Percentiles rank a stretch among this genome's conserved stretches.
These are phyloP conservation scores for Cataglyphis cursor DNA, from an alignment of 2,888 invertebrate genomes.

Conservation along the genomic window DNA sequence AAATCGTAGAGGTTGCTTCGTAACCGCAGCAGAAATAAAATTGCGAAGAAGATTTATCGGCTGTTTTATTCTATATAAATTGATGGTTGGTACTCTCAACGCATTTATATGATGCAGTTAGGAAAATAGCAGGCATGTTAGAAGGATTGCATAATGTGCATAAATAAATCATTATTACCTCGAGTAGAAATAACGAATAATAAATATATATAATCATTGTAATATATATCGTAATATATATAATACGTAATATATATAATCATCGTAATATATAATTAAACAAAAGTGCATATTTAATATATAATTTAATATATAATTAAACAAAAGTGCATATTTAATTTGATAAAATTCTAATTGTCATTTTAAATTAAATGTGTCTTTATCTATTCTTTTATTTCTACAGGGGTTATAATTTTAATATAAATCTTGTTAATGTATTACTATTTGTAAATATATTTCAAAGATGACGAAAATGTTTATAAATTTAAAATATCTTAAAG, in stretches of 20 bases:
- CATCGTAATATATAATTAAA: too few species aligned
- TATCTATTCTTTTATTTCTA: background rate
- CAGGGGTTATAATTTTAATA: background rate
- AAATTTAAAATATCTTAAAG: background rate
- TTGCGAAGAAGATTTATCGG: conserved; percentile 66
- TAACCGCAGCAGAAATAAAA: conserved; percentile 62
- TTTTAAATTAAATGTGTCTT: background rate
- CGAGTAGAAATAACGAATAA: background rate
- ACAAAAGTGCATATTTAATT: background rate
- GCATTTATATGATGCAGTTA: conserved; percentile 56
- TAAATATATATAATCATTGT: background rate
- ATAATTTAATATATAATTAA: too few species aligned
- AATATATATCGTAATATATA: background rate
- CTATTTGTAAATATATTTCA: background rate
- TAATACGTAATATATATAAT: too few species aligned
- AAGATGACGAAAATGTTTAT: background rate
- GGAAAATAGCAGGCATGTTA: conserved; percentile 51
- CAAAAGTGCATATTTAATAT: background rate
- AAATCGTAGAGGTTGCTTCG: conserved; percentile 26
- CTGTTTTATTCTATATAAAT: conserved; percentile 52
- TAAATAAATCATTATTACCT: conserved; percentile 28
- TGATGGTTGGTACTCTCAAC: conserved; percentile 45
- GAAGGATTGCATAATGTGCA: conserved; percentile 14
- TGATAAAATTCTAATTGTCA: background rate
- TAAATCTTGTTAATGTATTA: background rate